Base-by-base conservation (phyloP, 2,888 invertebrate genomes). In the Watsonalla binaria region DNA sequence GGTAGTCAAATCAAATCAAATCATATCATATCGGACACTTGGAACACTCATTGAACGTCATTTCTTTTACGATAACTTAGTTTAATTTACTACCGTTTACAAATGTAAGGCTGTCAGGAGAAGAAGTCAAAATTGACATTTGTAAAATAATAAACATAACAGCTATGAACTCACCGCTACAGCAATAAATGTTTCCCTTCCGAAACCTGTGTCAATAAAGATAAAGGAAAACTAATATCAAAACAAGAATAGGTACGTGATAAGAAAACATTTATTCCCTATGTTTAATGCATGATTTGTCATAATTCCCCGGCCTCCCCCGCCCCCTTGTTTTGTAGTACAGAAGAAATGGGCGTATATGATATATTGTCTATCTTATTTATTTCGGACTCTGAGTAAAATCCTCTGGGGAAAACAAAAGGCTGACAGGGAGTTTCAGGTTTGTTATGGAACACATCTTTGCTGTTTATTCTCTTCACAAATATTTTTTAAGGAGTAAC, bases 231-330 rank as follows among this genome's bases (percentile, higher is more conserved):
- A 90, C 90, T 90, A 90, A 90, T 90, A 90, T 89, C 86, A 84
- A 85, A 90, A 87, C 89, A 89, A 84, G 84, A 88, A 86, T 89
- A 90, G 89, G 87, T 84, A 90, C 90, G 90, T 90, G 90, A 90
- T 90, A 90, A 90, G 90, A 90, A 90, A 90, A 90, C 90, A 90
- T 90, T 90, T 90, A 90, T 90, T 90, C 89, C 86, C 90, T 80
- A 90, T 90, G 90, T 90, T 90, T 90, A 90, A 90, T 90, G 90
- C 90, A 90, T 90, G 90, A 90, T 90, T 89, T 89, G 90, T 90
- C 89, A 89, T 90, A 90, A 90, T 90, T 90, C 85, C 79, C 84
- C 85, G 82, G 79, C 84, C 81, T 83, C 84, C 88, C 84, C 80
- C 70, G 74, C 72, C 66, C 65, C 80, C 84, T 88, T 89, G 88